Base-by-base conservation (phyloP, 1,140 invertebrate species). In the Phocides pigmalion region DNA sequence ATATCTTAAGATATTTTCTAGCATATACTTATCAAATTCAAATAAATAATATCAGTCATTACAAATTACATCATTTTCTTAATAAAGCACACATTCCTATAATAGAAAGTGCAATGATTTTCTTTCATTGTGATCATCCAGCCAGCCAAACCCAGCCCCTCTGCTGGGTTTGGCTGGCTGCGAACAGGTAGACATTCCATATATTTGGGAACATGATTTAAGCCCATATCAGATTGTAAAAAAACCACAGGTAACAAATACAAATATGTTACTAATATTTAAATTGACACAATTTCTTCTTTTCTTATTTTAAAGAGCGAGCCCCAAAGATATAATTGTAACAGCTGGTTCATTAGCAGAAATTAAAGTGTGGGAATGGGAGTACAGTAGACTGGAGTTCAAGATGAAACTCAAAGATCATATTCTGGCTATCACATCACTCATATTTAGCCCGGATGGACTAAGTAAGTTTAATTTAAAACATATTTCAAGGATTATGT, bases 361-460 rank as follows among this genome's bases (percentile, higher is more conserved):
- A 22, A 56, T 65, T 4, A 65, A 65, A 44, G 63, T 65, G 11
- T 65, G 63, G 63, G 94, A 97, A 3, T 98, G 97, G 97, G 92
- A 94, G 62, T 95, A 97, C 70, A 95, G 96, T 64, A 93, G 93
- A 72, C 81, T 99, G n/a, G 94, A 95, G 53, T 78, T 97, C 12
- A 93, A 95, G 66, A 95, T 98, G 81, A 94, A 94, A 39, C 91
- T 99, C 22, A 95, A 96, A 74, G 98, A 97, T 0, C 98, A 99
- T 92, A 95, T 96, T 8, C 92, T 99, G 16, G 98, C 98, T 12
- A 96, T 99, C 25, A 95, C 99, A 0, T 99, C 98, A 19, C 95
- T 99, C 3, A 97, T 97, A 62, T 94, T 98, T 1, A 98, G 97
- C 85, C 94, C 95, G 32, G 95, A 96, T 93, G 97, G 97, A 67